These are phyloP conservation scores for Betta splendens DNA, from an alignment of 2,797 vertebrate genomes.

Conservation along the genomic window DNA sequence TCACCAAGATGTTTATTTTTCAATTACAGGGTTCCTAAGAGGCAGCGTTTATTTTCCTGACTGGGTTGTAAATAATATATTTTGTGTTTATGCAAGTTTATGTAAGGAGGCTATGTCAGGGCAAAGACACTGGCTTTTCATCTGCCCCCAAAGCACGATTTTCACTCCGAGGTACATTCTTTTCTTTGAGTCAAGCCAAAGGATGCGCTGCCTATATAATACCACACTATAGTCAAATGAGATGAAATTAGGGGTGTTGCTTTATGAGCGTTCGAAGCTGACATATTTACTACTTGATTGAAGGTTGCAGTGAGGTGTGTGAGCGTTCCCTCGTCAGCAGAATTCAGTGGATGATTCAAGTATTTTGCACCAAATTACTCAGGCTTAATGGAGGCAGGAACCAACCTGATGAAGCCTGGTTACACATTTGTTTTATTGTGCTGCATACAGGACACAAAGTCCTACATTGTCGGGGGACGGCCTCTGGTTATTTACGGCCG, in stretches of 20 bases:
- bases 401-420: slow-evolving; percentile 54
- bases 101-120: slow-evolving; percentile 7
- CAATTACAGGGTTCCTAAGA: no score
- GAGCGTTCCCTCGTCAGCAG: slow-evolving; percentile 40
- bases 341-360: slow-evolving; percentile 44
- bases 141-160: slow-evolving; percentile 13
- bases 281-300: slow-evolving; percentile 74
- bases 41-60: background rate
- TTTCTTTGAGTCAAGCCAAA: slow-evolving; percentile 25
- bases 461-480: slow-evolving; percentile 22
- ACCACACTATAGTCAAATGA: slow-evolving; percentile 23
- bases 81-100: background rate
- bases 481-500: slow-evolving; percentile 23
- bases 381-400: slow-evolving; percentile 53
- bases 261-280: slow-evolving; percentile 68
- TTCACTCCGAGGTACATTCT: slow-evolving; percentile 42
- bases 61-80: background rate
- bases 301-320: slow-evolving; percentile 52
- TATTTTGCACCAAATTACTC: slow-evolving; percentile 31
- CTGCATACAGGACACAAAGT: slow-evolving; percentile 22
- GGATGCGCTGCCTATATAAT: slow-evolving; percentile 29
- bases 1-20: background rate
- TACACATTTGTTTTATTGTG: slow-evolving; percentile 25
- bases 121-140: slow-evolving; percentile 18
- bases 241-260: slow-evolving; percentile 57